Conservation (phyloP, 2,888 invertebrate genomes). For the Subacronicta megacephala region DNA sequence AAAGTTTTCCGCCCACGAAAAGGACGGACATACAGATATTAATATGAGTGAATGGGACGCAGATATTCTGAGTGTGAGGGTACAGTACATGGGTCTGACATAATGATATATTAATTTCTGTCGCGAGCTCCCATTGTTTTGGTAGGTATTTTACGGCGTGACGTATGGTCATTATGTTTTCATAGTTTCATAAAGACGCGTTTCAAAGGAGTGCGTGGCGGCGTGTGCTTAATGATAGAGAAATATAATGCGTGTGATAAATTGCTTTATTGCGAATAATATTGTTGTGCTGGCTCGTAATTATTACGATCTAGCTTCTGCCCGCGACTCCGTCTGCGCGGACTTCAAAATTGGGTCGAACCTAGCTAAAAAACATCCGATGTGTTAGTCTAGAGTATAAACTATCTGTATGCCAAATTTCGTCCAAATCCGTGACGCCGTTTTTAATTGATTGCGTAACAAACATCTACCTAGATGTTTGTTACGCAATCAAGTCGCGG, state of each 20-base stretch:
- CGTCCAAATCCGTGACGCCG: too few relatives aligned
- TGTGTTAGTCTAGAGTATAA: too few relatives aligned
- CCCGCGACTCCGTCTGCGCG: too few relatives aligned
- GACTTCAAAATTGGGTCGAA: too few relatives aligned
- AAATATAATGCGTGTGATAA: slow-evolving; percentile 75
- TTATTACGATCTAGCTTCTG: too few relatives aligned
- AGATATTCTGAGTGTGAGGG: slow-evolving; percentile 63
- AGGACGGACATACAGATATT: slow-evolving; percentile 52
- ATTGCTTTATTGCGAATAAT: slow-evolving; percentile 66
- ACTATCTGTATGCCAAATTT: too few relatives aligned
- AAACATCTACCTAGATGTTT: too few relatives aligned
- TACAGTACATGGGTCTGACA: slow-evolving; percentile 85
- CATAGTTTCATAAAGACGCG: slow-evolving; percentile 87
- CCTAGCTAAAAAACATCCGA: too few relatives aligned
- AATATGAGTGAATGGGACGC: slow-evolving; percentile 60
- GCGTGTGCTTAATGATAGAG: slow-evolving; percentile 83
- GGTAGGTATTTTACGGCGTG: slow-evolving; percentile 87
- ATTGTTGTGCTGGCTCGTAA: slow-evolving; percentile 33
- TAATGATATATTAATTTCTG: slow-evolving; percentile 90
- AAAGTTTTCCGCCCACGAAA: slow-evolving; percentile 78
- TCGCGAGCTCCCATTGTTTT: slow-evolving; percentile 87
- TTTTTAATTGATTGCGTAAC: too few relatives aligned
- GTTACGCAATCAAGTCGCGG: too few relatives aligned
- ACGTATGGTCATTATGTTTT: slow-evolving; percentile 89
- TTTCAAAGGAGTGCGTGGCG: slow-evolving; percentile 73